These are phyloP conservation scores for Tragelaphus scriptus DNA, from an alignment of 2,113 vertebrate species.

Conservation along the genomic window DNA sequence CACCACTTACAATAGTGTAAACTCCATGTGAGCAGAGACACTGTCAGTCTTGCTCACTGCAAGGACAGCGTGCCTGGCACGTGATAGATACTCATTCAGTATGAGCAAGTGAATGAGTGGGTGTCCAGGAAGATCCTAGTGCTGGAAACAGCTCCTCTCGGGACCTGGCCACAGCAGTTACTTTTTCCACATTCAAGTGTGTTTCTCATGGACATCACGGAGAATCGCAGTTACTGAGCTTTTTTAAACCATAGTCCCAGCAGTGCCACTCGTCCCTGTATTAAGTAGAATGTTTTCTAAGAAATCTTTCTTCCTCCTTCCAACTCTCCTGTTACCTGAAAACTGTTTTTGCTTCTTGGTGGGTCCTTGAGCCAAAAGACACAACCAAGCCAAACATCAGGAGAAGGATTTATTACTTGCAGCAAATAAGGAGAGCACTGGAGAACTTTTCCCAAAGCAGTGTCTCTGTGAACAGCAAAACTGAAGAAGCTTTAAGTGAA, in stretches of 20 bases:
- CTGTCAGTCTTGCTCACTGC: not conserved
- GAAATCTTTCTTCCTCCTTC: not conserved
- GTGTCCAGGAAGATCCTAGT: not conserved
- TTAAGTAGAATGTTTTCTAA: not conserved
- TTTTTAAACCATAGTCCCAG: too few relatives aligned
- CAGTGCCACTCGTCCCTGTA: not conserved
- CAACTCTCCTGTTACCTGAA: not conserved
- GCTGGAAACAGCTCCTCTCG: not conserved
- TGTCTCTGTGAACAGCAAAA: not conserved
- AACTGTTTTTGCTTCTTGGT: not conserved
- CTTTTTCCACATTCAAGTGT: fast-evolving
- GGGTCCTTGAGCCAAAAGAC: not conserved
- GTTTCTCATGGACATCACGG: fast-evolving
- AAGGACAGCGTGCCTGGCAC: not conserved
- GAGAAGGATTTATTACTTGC: not conserved
- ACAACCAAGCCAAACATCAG: not conserved
- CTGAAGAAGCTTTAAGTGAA: not conserved
- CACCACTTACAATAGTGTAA: not conserved
- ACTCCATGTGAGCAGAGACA: not conserved
- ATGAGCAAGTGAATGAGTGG: not conserved
- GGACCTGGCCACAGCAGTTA: not conserved
- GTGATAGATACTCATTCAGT: fast-evolving
- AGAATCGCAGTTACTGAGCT: fast-evolving
- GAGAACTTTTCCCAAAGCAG: not conserved
- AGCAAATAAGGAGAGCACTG: not conserved